phyloP scores from a whole-genome alignment of 1,140 invertebrate species.

The Artemia franciscana region DNA sequence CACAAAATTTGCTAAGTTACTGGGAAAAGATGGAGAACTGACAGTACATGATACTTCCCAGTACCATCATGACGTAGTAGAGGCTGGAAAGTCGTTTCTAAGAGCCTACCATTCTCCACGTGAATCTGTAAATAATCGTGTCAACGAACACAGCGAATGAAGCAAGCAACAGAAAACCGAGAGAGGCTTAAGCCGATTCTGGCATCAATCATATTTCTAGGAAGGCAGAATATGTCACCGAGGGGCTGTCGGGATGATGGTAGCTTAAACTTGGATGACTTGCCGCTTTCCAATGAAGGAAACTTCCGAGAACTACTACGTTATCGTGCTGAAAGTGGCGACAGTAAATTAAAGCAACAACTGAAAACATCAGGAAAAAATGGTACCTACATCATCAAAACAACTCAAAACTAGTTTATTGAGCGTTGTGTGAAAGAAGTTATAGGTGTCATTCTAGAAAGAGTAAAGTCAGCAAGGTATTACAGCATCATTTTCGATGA shows the following conservation, averaged over 20 bases:
- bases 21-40: neutral
- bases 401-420: conserved; percentile 17
- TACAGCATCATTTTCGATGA: conserved; percentile 16
- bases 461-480: conserved; percentile 11
- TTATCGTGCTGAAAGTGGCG: conserved; percentile 13
- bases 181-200: conserved; percentile 1
- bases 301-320: conserved; percentile 15
- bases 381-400: conserved; percentile 16
- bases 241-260: neutral
- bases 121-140: neutral
- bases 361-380: conserved; percentile 12
- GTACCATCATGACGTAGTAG: conserved; percentile 1
- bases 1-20: conserved; percentile 5
- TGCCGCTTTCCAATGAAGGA: conserved; percentile 11
- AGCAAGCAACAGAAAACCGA: conserved; percentile 4
- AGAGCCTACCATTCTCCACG: neutral
- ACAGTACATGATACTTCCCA: neutral
- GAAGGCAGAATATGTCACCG: neutral
- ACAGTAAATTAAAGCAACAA: conserved; percentile 13
- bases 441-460: conserved; percentile 12
- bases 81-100: neutral
- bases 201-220: neutral
- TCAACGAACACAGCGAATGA: neutral
- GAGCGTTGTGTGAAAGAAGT: conserved; percentile 13
- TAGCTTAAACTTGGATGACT: neutral